Evolutionary conservation across 2,113 vertebrate species (phyloP), one percentile per base, ranked within the genome.

Genomic region (Nothocercus nigrocapillus): DNA sequence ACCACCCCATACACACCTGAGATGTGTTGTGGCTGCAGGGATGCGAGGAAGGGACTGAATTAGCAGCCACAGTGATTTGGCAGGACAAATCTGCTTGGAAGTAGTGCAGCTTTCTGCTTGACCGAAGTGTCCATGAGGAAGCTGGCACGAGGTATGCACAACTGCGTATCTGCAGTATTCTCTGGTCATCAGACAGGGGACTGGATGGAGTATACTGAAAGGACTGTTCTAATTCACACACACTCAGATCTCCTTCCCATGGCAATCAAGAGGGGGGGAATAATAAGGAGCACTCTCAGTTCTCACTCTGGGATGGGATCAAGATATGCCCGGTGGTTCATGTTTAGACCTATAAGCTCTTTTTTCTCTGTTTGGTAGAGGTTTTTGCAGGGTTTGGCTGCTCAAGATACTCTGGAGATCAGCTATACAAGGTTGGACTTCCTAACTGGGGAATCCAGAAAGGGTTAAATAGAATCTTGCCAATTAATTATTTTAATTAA

Each of bases 201-300:
- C 47, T 36, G 32, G 4, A 30, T 76, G n/a, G 4, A 30, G 64
- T 54, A 32, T 15, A 27, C 10, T 61, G 42, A 38, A 80, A 21
- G 18, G 69, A 15, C 2, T 2, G 7, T 67, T 34, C 28, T 69
- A 66, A 25, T 14, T 88, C 53, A 9, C 38, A 10, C 5, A 45
- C 5, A 45, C 63, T 73, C 5, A 1, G 5, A 11, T 13, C 79
- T 67, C 17, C 20, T 66, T 90, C 24, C 20, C 34, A 8, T 51
- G 63, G 15, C 9, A 72, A 11, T 2, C 0, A 6, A 64, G 21
- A 76, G 2, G 10, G 20, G 14, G 6, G 13, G 7, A 81, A 61
- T 38, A 64, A 42, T 22, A 85, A 72, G 15, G n/a, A 49, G 6
- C 5, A 28, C 25, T 70, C 14, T 6, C 36, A 70, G 28, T 5